Conservation (phyloP, 2,888 invertebrate genomes). For the Napeogenes inachia region DNA sequence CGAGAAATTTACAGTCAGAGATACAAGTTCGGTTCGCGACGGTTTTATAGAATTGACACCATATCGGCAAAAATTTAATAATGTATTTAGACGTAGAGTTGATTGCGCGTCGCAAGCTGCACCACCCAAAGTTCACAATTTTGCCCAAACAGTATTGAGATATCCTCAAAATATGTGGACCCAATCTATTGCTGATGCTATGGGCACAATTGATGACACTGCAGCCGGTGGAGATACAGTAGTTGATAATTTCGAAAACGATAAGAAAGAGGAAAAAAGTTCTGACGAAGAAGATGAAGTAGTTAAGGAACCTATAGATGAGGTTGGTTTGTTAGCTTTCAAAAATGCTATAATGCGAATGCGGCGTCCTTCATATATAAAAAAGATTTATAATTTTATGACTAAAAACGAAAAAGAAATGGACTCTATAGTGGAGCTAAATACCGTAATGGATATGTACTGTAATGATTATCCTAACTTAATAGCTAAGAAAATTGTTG, state of each 20-base stretch:
- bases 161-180: constrained; percentile 84
- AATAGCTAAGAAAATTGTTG: constrained; percentile 49
- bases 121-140: constrained; percentile 58
- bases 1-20: constrained; percentile 72
- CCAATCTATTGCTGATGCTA: constrained; percentile 75
- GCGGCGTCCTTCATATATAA: constrained; percentile 61
- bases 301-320: constrained; percentile 44
- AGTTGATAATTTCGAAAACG: constrained; percentile 38
- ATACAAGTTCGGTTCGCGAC: constrained; percentile 78
- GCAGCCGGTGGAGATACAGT: constrained; percentile 51
- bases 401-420: constrained; percentile 45
- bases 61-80: constrained; percentile 75
- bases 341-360: constrained; percentile 51
- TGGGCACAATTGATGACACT: constrained; percentile 45
- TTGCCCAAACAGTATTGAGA: constrained; percentile 82
- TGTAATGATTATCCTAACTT: constrained; percentile 78
- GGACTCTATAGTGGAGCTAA: constrained; percentile 60
- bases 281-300: constrained; percentile 34
- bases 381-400: constrained; percentile 54
- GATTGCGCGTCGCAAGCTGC: constrained; percentile 78
- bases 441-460: constrained; percentile 79
- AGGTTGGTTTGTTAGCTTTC: constrained; percentile 52
- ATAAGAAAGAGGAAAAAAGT: not conserved
- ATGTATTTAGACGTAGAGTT: constrained; percentile 76
- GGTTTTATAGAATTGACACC: constrained; percentile 82